phyloP scores from a whole-genome alignment of 2,888 invertebrate genomes.

The Ischnus inquisitorius region DNA sequence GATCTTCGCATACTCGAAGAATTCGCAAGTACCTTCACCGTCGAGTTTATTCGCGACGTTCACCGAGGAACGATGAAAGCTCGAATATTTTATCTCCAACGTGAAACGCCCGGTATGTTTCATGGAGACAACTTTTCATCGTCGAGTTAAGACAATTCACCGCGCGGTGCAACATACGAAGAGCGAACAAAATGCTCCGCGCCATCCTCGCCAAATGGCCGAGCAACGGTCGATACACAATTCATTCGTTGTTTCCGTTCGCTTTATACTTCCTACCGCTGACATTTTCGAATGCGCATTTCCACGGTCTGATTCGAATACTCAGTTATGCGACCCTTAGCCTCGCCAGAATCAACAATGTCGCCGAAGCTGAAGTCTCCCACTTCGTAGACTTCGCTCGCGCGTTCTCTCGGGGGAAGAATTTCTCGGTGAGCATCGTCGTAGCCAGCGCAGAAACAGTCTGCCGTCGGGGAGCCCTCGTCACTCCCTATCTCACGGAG shows the following conservation, averaged over 20 bases:
- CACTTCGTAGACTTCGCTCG: slow-evolving; percentile 45
- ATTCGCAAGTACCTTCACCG: background rate
- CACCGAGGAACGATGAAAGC: slow-evolving; percentile 7
- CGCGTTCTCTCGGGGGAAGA: slow-evolving; percentile 35
- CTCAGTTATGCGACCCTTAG: slow-evolving; percentile 61
- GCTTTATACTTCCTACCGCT: slow-evolving; percentile 12
- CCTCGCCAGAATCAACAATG: slow-evolving; percentile 64
- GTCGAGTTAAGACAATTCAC: background rate
- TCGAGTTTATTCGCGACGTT: background rate
- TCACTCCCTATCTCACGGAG: slow-evolving; percentile 42
- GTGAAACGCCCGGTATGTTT: background rate
- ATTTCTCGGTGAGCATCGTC: slow-evolving; percentile 19
- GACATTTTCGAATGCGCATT: slow-evolving; percentile 44
- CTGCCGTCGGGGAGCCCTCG: slow-evolving; percentile 29
- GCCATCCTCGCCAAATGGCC: background rate
- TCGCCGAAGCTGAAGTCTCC: slow-evolving; percentile 41
- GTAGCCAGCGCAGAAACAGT: slow-evolving; percentile 38
- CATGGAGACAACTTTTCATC: slow-evolving; percentile 7
- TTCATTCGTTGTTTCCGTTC: background rate
- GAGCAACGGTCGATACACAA: background rate
- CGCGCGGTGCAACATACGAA: background rate
- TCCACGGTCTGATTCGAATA: slow-evolving; percentile 46
- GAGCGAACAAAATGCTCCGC: background rate
- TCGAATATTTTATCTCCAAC: background rate
- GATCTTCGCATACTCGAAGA: background rate